Base-by-base conservation (phyloP, 2,797 vertebrate genomes). In the Brachymystax lenok region DNA sequence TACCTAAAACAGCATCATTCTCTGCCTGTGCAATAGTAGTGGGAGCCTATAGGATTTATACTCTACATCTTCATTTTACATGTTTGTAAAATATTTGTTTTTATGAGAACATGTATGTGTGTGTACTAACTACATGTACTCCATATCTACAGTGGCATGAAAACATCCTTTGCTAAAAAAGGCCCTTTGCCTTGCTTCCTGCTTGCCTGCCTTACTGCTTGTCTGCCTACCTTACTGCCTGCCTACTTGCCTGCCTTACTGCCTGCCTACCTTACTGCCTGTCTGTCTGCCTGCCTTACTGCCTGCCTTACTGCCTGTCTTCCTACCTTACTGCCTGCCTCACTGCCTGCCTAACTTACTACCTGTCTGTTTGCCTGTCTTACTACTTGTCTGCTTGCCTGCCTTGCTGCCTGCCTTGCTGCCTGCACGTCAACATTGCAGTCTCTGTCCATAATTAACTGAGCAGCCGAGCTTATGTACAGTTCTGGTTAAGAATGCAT, bases 401-500 rank as follows among this genome's bases (percentile, higher is more conserved):
- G 50, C 13, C 21, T 50, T 21, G 1, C 51, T 52, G 56, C 7
- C 59, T 63, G 3, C 7, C 40, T 46, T 46, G 10, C 77, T 33
- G 82, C 80, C 85, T 91, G 89, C 82, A 79, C 84, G 87, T 92
- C 83, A 89, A 79, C 81, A 82, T 81, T 86, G 88, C 88, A 89
- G 88, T 90, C 84, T 88, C 84, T 88, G 87, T 86, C 85, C 81
- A 85, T 92, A 90, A 93, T 93, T 93, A 93, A 85, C 88, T 83
- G 90, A 92, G 90, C 85, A 86, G 88, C 84, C 83, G 82, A 86
- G 90, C 91, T 84, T 88, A 90, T 87, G 86, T 87, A 90, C 90
- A 91, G 91, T 89, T 90, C 90, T 85, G 90, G 46, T 77, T 77
- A 90, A 93, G 40, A 46, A 13, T 46, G 92, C 91, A 92, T n/a